Percentiles rank a stretch among this genome's conserved stretches.
Evolutionary conservation across 2,888 invertebrate species (phyloP).

Genomic region (Serrognathus titanus): DNA sequence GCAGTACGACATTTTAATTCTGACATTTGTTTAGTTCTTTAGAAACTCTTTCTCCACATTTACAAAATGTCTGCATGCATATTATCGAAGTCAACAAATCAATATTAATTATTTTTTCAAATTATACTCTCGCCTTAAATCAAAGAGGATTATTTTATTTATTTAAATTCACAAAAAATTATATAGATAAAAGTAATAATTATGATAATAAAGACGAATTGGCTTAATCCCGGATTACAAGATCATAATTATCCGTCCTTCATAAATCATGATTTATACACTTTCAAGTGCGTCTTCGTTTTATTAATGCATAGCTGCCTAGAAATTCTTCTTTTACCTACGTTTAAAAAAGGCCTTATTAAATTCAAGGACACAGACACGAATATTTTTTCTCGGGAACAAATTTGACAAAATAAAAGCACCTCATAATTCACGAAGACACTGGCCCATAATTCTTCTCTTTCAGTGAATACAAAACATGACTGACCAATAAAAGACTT

Average conservation of each 20-base stretch:
- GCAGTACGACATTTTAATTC: slow-evolving; percentile 46
- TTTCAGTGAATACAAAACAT: slow-evolving; percentile 24
- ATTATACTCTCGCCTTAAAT: too few species aligned
- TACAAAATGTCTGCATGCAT: too few species aligned
- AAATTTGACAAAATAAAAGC: slow-evolving; percentile 24
- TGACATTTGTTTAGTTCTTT: slow-evolving; percentile 35
- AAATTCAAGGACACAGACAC: slow-evolving; percentile 11
- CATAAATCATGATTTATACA: slow-evolving; percentile 31
- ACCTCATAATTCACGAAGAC: slow-evolving; percentile 25
- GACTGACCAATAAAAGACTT: slow-evolving; percentile 30
- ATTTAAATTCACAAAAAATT: slow-evolving; percentile 5
- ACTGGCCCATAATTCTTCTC: slow-evolving; percentile 17
- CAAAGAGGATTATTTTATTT: not conserved
- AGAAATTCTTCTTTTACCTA: slow-evolving; percentile 5
- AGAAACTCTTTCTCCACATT: slow-evolving; percentile 1
- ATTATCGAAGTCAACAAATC: too few species aligned
- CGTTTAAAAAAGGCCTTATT: slow-evolving; percentile 14
- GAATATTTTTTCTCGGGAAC: slow-evolving; percentile 16
- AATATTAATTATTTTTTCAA: too few species aligned
- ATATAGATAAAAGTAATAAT: slow-evolving; percentile 10
- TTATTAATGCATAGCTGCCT: not conserved
- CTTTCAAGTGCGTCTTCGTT: slow-evolving; percentile 17
- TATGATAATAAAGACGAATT: slow-evolving; percentile 33
- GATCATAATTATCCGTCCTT: slow-evolving; percentile 30
- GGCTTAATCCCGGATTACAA: slow-evolving; percentile 34